These are phyloP conservation scores for Epirrhoe tristata DNA, from an alignment of 2,888 invertebrate species.

Conservation along the genomic window DNA sequence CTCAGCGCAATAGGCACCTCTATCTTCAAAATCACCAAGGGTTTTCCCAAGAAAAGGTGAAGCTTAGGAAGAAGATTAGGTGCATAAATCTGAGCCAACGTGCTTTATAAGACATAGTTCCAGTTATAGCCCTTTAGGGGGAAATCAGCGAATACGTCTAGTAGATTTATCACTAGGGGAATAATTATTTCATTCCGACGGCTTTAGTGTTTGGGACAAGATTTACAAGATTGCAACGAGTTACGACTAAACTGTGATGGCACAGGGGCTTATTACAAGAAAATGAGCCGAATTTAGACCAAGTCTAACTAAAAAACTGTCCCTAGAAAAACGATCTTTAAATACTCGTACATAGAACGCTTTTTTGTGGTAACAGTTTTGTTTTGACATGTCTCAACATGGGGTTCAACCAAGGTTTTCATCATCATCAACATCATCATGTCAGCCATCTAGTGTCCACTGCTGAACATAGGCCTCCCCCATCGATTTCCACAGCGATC, in stretches of 20 bases:
- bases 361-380: no score
- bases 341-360: no score
- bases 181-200: conserved; percentile 22
- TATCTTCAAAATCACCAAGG: neutral
- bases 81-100: conserved; percentile 24
- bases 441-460: no score
- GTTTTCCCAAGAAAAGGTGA: conserved; percentile 13
- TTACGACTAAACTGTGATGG: neutral
- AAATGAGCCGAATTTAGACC: no score
- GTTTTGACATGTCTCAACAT: no score
- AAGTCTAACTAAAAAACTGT: no score
- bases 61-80: conserved; percentile 10
- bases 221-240: neutral
- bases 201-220: conserved; percentile 18
- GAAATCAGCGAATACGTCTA: conserved; percentile 21
- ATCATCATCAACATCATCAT: no score
- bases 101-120: conserved; percentile 28
- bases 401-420: no score
- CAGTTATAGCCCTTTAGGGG: conserved; percentile 31
- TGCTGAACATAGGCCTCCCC: no score
- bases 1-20: neutral
- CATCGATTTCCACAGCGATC: no score
- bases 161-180: conserved; percentile 24
- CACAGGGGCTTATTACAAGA: no score
- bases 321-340: no score